A percentile compares a stretch with the other conserved stretches of the same genome.
Conservation (phyloP, 2,888 invertebrate genomes). For the Cephus runcator region DNA sequence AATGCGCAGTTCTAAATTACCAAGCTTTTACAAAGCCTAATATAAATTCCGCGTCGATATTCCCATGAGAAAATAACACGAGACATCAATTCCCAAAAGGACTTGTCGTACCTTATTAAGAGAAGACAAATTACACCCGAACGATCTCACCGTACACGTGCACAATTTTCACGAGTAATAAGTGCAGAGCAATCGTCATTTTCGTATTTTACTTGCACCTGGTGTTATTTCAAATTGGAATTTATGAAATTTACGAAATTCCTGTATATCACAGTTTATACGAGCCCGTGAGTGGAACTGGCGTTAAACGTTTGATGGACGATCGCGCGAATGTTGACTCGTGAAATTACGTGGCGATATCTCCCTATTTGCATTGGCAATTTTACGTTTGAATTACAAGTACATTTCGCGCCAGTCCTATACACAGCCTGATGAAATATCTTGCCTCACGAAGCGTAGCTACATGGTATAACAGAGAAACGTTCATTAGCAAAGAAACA, state of each 20-base stretch:
- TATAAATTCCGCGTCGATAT: not conserved
- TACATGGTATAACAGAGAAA: not conserved
- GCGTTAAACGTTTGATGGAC: slow-evolving; percentile 6
- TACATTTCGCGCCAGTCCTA: not conserved
- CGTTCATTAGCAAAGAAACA: not conserved
- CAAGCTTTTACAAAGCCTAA: not conserved
- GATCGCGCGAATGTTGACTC: slow-evolving; percentile 10
- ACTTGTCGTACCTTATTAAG: not conserved
- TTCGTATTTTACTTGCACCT: not conserved
- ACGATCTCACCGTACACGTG: not conserved
- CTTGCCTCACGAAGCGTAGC: not conserved
- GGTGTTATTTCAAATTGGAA: not conserved
- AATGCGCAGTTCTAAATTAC: not conserved
- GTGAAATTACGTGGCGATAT: slow-evolving; percentile 10
- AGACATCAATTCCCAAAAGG: not conserved
- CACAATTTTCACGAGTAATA: not conserved
- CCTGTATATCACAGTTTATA: not conserved
- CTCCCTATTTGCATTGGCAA: slow-evolving; percentile 9
- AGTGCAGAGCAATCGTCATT: not conserved
- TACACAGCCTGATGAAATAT: not conserved
- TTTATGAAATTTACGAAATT: not conserved
- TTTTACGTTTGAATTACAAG: slow-evolving; percentile 6
- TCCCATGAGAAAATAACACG: not conserved
- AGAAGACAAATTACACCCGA: not conserved
- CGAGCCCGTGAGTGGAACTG: slow-evolving; percentile 4